Base-by-base conservation (phyloP, 2,797 vertebrate species). In the Melanotaenia boesemani region DNA sequence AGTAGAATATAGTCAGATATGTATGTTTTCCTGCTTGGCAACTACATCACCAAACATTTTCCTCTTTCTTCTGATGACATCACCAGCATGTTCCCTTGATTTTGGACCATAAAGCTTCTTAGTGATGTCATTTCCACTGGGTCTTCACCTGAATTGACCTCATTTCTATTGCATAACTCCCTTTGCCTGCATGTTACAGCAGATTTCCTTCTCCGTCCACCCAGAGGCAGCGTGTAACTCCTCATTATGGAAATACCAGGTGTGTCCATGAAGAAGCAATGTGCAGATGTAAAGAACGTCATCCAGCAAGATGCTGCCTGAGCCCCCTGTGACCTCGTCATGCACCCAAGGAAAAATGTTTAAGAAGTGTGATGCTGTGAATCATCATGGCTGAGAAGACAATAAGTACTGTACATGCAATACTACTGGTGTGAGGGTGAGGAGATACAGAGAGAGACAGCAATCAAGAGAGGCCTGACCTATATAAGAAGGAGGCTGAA, bases 401-500 rank as follows among this genome's bases (percentile, higher is more conserved):
- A 70, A 36, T 54, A 69, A 68, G 39, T 58, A 24, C 32, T n/a
- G 72, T 34, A 24, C 80, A 54, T 59, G 76, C 79, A 79, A 65
- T 67, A 82, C 68, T 69, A 74, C 8, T 79, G 65, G 74, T 67
- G 79, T 54, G 81, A 87, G 80, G 68, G 72, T 69, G 77, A 76
- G 50, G 74, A 79, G 70, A 78, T 72, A 70, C 65, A 81, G 77
- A 67, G 57, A 87, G 50, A 86, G 85, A 79, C 82, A 80, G 77
- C 64, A 66, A 91, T 83, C 61, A 86, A 92, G 88, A 87, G 89
- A 91, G 90, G 89, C 88, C 88, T 94, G 94, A 94, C 94, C 94
- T 91, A 95, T 92, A 94, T 95, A 94, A 90, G 92, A 94, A 94
- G 87, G 90, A 94, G 93, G 92, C 91, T 95, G 89, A 95, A 95